Evolutionary conservation across 1,140 invertebrate species (phyloP).

Genomic region (Anoplophora glabripennis): DNA sequence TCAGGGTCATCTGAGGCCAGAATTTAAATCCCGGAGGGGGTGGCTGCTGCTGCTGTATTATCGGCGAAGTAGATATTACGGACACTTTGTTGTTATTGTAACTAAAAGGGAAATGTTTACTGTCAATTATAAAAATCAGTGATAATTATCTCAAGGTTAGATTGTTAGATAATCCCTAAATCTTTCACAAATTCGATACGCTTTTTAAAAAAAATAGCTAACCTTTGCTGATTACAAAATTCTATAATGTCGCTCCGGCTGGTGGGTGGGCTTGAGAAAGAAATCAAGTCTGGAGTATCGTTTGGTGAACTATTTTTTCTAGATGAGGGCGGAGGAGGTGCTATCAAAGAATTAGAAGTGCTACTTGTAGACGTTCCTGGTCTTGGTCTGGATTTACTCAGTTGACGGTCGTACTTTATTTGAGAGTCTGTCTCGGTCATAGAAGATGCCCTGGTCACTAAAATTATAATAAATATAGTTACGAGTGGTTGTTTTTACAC

Average conservation of each 20-base stretch:
- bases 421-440: slow-evolving; percentile 45
- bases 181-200: background rate
- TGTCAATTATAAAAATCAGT: background rate
- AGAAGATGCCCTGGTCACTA: slow-evolving; percentile 41
- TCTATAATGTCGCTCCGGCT: slow-evolving; percentile 35
- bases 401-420: slow-evolving; percentile 34
- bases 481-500: background rate
- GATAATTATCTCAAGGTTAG: background rate
- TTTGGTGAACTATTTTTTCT: slow-evolving; percentile 54
- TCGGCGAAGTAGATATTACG: background rate
- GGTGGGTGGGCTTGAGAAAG: slow-evolving; percentile 65
- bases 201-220: slow-evolving; percentile 9
- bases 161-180: background rate
- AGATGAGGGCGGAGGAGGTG: slow-evolving; percentile 54
- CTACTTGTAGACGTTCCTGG: slow-evolving; percentile 32
- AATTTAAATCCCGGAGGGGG: slow-evolving; percentile 8
- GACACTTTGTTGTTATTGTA: slow-evolving; percentile 7
- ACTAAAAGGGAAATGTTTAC: background rate
- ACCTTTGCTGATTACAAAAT: slow-evolving; percentile 38
- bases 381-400: slow-evolving; percentile 41
- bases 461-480: slow-evolving; percentile 9
- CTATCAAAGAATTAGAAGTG: slow-evolving; percentile 48
- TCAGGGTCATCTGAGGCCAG: slow-evolving; percentile 9
- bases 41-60: slow-evolving; percentile 1
- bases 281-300: slow-evolving; percentile 67